Evolutionary conservation across 1,140 invertebrate species (phyloP).

Genomic region (Bombus waltoni): DNA sequence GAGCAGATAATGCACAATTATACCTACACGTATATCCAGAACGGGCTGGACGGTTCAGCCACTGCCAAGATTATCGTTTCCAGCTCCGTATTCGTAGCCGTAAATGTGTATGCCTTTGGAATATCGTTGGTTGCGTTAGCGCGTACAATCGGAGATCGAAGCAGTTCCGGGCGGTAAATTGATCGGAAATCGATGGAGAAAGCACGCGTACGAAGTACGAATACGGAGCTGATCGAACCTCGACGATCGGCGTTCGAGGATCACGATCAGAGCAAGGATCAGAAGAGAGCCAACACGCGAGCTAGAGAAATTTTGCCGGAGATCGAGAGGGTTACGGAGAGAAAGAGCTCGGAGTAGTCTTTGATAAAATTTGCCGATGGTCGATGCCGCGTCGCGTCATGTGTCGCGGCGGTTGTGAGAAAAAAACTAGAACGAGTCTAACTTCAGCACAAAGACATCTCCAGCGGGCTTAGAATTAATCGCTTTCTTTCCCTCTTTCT

Average conservation of each 20-base stretch:
- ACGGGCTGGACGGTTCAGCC: conserved; percentile 82
- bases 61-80: conserved; percentile 70
- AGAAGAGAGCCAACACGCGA: conserved; percentile 68
- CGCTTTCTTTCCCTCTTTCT: conserved; percentile 16
- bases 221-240: conserved; percentile 43
- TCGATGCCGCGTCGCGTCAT: neutral
- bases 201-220: conserved; percentile 30
- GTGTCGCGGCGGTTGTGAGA: neutral
- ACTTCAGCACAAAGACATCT: neutral
- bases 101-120: neutral
- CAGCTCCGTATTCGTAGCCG: conserved; percentile 57
- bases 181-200: neutral
- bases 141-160: neutral
- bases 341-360: conserved; percentile 32
- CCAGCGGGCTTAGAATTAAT: neutral
- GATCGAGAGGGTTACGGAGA: conserved; percentile 46
- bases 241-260: conserved; percentile 39
- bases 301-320: conserved; percentile 36
- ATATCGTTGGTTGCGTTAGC: neutral
- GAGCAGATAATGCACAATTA: conserved; percentile 62
- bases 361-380: neutral
- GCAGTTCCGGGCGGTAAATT: neutral
- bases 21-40: conserved; percentile 80
- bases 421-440: neutral
- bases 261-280: conserved; percentile 69